Conservation (phyloP, 1,140 invertebrate genomes). For the Rhagoletis pomonella region DNA sequence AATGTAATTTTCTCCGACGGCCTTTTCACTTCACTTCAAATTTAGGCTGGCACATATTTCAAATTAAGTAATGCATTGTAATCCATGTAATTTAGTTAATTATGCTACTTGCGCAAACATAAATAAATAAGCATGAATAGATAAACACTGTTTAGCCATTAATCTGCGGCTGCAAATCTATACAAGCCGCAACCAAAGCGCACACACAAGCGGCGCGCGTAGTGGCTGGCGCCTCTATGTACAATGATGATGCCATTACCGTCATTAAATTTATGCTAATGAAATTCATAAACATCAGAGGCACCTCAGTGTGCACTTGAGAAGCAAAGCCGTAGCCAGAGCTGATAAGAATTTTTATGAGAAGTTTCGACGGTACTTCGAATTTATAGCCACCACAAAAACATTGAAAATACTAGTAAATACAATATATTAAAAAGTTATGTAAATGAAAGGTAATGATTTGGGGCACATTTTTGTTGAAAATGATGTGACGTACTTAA, state of each 20-base stretch:
- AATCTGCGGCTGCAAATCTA: slow-evolving; percentile 21
- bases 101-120: slow-evolving; percentile 39
- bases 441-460: no score
- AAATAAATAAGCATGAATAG: slow-evolving; percentile 49
- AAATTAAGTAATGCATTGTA: slow-evolving; percentile 30
- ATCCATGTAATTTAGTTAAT: slow-evolving; percentile 43
- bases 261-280: slow-evolving; percentile 46
- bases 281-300: slow-evolving; percentile 42
- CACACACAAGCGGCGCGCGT: neutral
- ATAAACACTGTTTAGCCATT: slow-evolving; percentile 44
- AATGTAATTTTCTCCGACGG: neutral
- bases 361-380: neutral
- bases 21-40: neutral
- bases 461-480: no score
- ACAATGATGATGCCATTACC: neutral
- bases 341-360: neutral
- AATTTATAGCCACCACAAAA: no score
- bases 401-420: no score
- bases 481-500: no score
- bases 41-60: slow-evolving; percentile 9
- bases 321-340: no score
- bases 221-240: neutral
- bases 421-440: no score
- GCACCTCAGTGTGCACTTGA: neutral
- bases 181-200: slow-evolving; percentile 10